These are phyloP conservation scores for Siniperca chuatsi DNA, from an alignment of 2,113 vertebrate species.

Conservation along the genomic window DNA sequence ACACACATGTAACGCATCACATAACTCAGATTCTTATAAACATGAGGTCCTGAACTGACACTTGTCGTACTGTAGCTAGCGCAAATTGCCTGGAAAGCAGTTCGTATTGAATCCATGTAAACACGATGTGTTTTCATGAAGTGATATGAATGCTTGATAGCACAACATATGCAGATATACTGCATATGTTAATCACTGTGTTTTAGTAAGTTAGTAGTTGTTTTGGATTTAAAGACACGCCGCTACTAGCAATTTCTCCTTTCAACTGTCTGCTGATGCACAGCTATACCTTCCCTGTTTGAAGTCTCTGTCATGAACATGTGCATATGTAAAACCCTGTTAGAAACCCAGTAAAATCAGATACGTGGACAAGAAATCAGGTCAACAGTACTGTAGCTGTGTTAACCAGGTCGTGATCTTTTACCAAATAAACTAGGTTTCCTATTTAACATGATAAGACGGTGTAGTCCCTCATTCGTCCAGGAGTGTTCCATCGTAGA, in stretches of 20 bases:
- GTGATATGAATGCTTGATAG: not conserved
- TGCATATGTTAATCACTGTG: conserved; percentile 14
- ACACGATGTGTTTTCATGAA: not conserved
- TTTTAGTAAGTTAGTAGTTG: not conserved
- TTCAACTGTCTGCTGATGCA: not conserved
- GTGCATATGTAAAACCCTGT: not conserved
- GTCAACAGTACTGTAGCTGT: too few relatives aligned
- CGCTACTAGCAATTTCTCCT: not conserved
- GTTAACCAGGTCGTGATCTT: too few relatives aligned
- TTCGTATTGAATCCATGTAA: not conserved
- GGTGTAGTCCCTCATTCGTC: too few relatives aligned
- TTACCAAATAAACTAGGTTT: too few relatives aligned
- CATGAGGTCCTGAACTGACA: not conserved
- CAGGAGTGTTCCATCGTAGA: too few relatives aligned
- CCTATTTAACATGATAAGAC: too few relatives aligned
- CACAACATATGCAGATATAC: conserved; percentile 14
- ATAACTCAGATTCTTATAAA: not conserved
- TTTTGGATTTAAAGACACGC: not conserved
- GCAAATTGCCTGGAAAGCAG: not conserved
- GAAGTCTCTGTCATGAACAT: conserved; percentile 8
- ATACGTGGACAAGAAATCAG: not conserved
- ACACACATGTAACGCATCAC: not conserved
- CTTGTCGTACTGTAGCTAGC: not conserved
- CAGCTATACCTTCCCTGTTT: not conserved
- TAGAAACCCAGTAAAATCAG: not conserved